A percentile compares a stretch with the other conserved stretches of the same genome.
These are phyloP conservation scores for Okapia johnstoni DNA, from an alignment of 2,113 vertebrate genomes.

Conservation along the genomic window DNA sequence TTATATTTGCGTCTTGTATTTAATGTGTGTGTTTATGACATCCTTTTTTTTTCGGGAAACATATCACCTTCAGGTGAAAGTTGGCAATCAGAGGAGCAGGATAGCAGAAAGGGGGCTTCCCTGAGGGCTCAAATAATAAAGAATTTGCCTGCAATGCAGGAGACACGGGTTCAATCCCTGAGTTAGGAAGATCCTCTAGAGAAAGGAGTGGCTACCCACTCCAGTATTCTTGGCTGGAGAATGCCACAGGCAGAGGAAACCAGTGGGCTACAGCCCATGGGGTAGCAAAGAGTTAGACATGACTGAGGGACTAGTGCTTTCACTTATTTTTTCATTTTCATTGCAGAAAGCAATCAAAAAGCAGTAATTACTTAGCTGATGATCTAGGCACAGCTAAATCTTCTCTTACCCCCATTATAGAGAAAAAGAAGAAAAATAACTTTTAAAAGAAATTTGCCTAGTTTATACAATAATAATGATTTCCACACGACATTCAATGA, in stretches of 20 bases:
- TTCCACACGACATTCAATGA: not conserved
- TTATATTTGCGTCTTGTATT: not conserved
- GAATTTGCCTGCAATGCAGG: not conserved
- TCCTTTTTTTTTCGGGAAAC: not conserved
- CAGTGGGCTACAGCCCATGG: not conserved
- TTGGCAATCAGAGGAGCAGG: not conserved
- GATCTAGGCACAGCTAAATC: not conserved
- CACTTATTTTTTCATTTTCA: fast-evolving
- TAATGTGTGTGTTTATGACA: not conserved
- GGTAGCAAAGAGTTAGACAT: not conserved
- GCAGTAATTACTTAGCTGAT: not conserved
- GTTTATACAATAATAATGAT: not conserved
- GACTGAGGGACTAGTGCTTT: not conserved
- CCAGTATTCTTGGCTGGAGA: not conserved
- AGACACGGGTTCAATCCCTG: not conserved
- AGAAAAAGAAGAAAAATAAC: not conserved
- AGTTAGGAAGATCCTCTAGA: not conserved
- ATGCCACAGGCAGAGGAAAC: not conserved
- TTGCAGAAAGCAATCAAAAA: not conserved
- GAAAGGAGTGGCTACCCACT: not conserved
- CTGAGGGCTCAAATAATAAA: not conserved
- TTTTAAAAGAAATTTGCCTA: not conserved
- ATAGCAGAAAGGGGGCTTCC: not conserved
- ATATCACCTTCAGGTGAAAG: not conserved
- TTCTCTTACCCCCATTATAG: not conserved